Conservation (phyloP, 2,797 vertebrate genomes). For the Australoheros facetus region DNA sequence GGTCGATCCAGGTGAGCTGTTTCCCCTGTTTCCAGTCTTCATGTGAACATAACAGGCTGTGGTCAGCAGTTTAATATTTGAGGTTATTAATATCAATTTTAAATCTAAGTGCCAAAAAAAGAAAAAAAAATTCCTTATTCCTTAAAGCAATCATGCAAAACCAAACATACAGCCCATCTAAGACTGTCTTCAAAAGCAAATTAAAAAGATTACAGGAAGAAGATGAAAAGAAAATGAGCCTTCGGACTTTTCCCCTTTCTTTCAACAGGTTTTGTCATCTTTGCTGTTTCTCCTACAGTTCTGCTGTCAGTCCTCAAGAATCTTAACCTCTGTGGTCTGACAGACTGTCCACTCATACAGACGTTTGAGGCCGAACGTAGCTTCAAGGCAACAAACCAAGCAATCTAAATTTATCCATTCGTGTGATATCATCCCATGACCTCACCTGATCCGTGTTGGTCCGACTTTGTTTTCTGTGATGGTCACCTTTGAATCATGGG, state of each 20-base stretch:
- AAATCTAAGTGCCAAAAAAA: background rate
- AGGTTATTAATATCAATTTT: background rate
- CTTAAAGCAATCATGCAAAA: background rate
- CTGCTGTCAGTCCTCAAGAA: background rate
- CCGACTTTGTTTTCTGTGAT: slow-evolving; percentile 43
- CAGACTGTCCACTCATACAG: slow-evolving; percentile 4
- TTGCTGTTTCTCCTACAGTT: background rate
- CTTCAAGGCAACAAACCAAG: slow-evolving; percentile 27
- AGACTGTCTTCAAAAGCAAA: background rate
- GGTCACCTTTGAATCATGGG: slow-evolving; percentile 26
- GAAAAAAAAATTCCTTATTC: background rate
- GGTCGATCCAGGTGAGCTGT: background rate
- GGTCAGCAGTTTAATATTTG: background rate
- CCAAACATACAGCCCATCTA: background rate
- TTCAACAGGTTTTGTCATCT: background rate
- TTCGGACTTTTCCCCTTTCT: background rate
- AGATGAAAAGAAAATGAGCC: background rate
- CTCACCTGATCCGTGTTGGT: slow-evolving; percentile 65
- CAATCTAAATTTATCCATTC: slow-evolving; percentile 1
- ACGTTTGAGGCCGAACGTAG: background rate
- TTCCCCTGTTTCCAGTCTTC: background rate
- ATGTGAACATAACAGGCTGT: background rate
- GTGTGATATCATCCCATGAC: slow-evolving; percentile 5
- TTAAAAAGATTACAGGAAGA: background rate
- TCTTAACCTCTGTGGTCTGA: background rate